Base-by-base conservation (phyloP, 1,140 invertebrate species). In the Spodoptera frugiperda region DNA sequence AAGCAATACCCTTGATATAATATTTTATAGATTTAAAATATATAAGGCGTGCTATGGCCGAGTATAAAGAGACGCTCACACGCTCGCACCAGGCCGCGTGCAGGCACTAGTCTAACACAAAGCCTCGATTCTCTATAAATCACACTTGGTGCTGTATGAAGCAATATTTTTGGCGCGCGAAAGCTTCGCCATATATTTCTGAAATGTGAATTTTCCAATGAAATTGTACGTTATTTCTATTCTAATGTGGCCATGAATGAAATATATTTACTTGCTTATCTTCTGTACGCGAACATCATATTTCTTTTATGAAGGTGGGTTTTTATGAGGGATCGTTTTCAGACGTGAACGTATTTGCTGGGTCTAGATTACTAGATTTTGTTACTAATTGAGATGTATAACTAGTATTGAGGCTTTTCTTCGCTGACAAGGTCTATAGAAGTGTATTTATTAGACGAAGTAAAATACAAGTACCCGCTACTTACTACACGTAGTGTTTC, bases 211-310 rank as follows among this genome's bases (percentile, higher is more conserved):
- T 17, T 72, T 54, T 57, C 53, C 68, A 55, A 72, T 72, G 39
- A 72, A 57, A 57, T 46, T 55, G 53, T 57, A 72, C 68, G 68
- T 57, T 72, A 72, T 72, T 72, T 72, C 68, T 57, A 72, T 72
- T 72, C 51, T 72, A 72, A 72, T 72, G 68, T 57, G 68, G 39
- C 30, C 30, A 72, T 72, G 68, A 51, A 68, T 53, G 48, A 68
- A 51, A 68, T 53, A 51, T 68, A 68, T 68, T 68, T 44, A 39
- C 51, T 71, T 54, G 25, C 51, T 71, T 67, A 67, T 48, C 63
- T 21, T 48, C 33, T 39, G 33, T 39, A 39, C 33, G 33, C 33
- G 33, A 39, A 39, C 0, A 39, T 39, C 33, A 39, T 39, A 39
- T 39, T 39, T 39, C 33, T 39, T 39, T 39, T 39, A 39, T 39